Evolutionary conservation across 2,113 vertebrate genomes (phyloP), one percentile per base, ranked within the genome.

Genomic region (Tamias sibiricus): DNA sequence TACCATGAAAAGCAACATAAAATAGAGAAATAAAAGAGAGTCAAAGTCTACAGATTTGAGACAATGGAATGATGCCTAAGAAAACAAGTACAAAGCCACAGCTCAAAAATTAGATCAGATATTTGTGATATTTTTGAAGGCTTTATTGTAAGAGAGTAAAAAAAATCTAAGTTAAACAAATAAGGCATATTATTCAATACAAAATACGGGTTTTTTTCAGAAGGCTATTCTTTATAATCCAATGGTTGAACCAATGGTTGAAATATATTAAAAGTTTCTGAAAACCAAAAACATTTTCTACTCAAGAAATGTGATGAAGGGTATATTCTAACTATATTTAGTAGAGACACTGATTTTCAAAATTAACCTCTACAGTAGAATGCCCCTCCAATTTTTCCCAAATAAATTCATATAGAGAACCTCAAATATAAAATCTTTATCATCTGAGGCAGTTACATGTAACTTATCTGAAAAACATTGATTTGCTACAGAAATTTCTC

Each of bases 21-120:
- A 89, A 95, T 4, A 95, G 76, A 94, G 22, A 94, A 98, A 89
- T 13, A 26, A 54, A 94, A n/a, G 68, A 68, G 75, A 96, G 44
- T 26, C 88, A 4, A 95, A 87, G 11, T 14, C n/a, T 42, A 87
- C 1, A 74, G 69, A 93, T 95, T 72, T 97, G 57, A 96, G 54
- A 97, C 86, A 66, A 93, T 62, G 7, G 14, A 80, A 91, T 66
- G 26, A 40, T 76, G 22, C 42, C 47, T 40, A 76, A 28, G 49
- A 94, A 92, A 95, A 79, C 30, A 92, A 77, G 32, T 7, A 95
- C 26, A 88, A 95, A 71, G 74, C 19, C 20, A 94, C 5, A 75
- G 26, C 76, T 89, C 37, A 92, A 88, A 96, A 94, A 40, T 90
- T 28, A 79, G 42, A 80, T 84, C 5, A 81, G 49, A 92, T 96